Evolutionary conservation across 2,797 vertebrate species (phyloP).

Genomic region (Enteromius viviparus): DNA sequence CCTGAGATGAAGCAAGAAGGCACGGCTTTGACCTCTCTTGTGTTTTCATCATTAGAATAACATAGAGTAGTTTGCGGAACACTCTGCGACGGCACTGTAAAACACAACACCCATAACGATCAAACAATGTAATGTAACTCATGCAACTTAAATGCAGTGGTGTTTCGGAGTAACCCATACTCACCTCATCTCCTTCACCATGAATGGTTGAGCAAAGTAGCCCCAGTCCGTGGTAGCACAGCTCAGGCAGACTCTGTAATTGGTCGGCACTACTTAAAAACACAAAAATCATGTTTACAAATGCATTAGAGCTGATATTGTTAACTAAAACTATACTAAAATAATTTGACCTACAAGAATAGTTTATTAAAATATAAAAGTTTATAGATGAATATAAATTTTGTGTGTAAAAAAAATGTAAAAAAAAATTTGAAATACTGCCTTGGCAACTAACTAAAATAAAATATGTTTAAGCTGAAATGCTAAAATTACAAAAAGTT

Average conservation of each 20-base stretch:
- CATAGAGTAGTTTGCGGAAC: slow-evolving; percentile 82
- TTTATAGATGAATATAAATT: neutral
- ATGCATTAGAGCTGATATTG: neutral
- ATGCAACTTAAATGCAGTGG: neutral
- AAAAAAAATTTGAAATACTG: neutral
- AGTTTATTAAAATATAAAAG: neutral
- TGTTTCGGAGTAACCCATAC: neutral
- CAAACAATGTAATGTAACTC: neutral
- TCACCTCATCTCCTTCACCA: slow-evolving; percentile 84
- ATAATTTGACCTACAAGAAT: neutral
- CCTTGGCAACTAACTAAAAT: neutral
- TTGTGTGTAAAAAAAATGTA: neutral
- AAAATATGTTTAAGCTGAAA: neutral
- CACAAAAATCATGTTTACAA: neutral
- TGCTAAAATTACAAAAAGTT: neutral
- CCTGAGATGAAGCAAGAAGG: slow-evolving; percentile 71
- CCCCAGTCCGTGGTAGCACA: slow-evolving; percentile 85
- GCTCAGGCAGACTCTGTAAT: slow-evolving; percentile 81
- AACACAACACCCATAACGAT: neutral
- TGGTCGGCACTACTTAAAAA: slow-evolving; percentile 72
- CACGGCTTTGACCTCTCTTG: slow-evolving; percentile 59
- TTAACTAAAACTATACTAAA: neutral
- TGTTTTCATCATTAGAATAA: slow-evolving; percentile 87
- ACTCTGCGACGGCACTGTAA: slow-evolving; percentile 79
- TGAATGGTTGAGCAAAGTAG: slow-evolving; percentile 85